phyloP scores from a whole-genome alignment of 2,797 vertebrate genomes.

The Tamandua tetradactyla region DNA sequence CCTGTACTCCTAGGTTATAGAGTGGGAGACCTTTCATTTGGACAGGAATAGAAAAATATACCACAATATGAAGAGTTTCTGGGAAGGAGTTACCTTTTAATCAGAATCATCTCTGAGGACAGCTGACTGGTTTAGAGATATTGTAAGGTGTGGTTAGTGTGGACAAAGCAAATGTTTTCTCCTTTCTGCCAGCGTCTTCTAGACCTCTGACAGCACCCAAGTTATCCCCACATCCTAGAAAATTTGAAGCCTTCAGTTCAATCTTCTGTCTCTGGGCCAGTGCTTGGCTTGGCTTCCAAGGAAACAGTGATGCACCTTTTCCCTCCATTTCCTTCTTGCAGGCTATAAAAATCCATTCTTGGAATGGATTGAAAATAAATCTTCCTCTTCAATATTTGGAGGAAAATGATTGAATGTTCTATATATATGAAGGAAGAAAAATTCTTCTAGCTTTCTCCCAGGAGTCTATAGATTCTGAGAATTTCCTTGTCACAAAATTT shows the following conservation, averaged over 20 bases:
- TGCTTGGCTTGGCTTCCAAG: background rate
- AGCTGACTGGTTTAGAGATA: background rate
- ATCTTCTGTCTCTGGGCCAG: background rate
- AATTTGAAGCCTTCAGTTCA: background rate
- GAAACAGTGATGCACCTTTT: background rate
- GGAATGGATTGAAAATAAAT: background rate
- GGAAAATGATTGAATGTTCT: background rate
- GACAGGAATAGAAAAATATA: background rate
- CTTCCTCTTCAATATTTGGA: background rate
- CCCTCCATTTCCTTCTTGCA: background rate
- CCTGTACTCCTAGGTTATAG: background rate
- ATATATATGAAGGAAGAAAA: background rate
- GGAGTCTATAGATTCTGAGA: background rate
- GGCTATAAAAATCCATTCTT: background rate
- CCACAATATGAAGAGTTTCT: background rate
- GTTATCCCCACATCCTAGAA: too few relatives aligned
- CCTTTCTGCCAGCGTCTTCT: background rate
- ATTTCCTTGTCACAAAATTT: background rate
- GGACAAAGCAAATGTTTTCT: background rate
- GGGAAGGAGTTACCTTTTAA: background rate
- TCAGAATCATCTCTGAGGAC: background rate
- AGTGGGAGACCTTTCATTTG: background rate
- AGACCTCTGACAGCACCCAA: accelerated
- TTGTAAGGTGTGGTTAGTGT: background rate
- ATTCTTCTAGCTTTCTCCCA: background rate